Evolutionary conservation across 2,888 invertebrate species (phyloP).

Genomic region (Hirtodrosophila trivittata): DNA sequence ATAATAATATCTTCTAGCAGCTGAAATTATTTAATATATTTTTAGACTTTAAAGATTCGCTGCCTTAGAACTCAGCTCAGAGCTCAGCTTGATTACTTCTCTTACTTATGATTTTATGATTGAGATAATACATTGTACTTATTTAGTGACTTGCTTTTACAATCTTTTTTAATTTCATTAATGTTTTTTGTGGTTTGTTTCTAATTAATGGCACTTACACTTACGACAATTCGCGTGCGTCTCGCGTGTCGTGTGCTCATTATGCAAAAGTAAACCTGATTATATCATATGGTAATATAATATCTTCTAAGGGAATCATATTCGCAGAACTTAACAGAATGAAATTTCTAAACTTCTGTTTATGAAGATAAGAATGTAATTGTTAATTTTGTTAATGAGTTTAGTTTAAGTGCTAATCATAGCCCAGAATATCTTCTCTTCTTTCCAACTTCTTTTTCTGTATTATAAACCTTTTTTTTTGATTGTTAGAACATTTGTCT

Average conservation of each 20-base stretch:
- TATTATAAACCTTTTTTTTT: background rate
- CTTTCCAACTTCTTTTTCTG: background rate
- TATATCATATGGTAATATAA: conserved; percentile 28
- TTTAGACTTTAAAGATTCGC: too few species aligned
- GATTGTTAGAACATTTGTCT: conserved; percentile 44
- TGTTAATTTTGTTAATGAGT: background rate
- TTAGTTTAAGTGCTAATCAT: background rate
- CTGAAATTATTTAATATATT: too few species aligned
- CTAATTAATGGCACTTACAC: conserved; percentile 41
- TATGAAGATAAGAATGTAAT: background rate
- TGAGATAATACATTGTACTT: too few species aligned
- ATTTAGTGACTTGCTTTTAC: too few species aligned
- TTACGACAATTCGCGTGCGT: conserved; percentile 31
- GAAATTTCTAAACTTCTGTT: conserved; percentile 16
- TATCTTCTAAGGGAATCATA: conserved; percentile 18
- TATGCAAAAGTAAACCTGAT: conserved; percentile 16
- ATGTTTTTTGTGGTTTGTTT: conserved; percentile 18
- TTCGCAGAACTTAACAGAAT: conserved; percentile 14
- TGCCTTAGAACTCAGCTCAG: too few species aligned
- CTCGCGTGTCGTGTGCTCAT: conserved; percentile 28
- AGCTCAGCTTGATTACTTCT: too few species aligned
- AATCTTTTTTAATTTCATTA: conserved; percentile 35
- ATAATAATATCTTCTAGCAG: too few species aligned
- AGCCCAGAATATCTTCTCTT: background rate
- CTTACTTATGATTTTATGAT: too few species aligned